phyloP scores from a whole-genome alignment of 2,113 vertebrate species.

The Grantiella picta region DNA sequence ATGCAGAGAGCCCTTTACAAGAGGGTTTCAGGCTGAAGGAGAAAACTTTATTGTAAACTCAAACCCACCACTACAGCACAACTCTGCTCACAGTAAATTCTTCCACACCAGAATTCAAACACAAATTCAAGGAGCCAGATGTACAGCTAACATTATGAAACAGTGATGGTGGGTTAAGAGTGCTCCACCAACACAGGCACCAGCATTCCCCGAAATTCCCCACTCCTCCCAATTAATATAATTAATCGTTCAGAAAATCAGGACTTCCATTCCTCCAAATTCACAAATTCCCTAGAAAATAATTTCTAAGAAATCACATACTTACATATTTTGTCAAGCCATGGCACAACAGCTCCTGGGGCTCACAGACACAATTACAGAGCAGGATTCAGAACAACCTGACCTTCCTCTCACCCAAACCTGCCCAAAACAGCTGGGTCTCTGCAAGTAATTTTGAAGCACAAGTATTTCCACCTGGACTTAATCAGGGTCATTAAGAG shows the following conservation, averaged over 20 bases:
- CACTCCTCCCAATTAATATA: background rate
- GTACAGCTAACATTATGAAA: background rate
- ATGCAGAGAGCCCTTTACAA: background rate
- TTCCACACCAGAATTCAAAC: background rate
- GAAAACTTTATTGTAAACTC: background rate
- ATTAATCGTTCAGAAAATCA: background rate
- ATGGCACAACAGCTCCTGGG: fast-evolving
- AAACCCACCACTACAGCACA: background rate
- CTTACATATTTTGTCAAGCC: background rate
- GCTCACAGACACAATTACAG: background rate
- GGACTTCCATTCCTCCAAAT: background rate
- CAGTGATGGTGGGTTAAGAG: background rate
- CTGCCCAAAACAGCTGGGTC: background rate
- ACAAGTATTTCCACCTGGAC: background rate
- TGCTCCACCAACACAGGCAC: background rate
- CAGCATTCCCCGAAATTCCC: background rate
- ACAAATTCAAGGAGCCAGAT: background rate
- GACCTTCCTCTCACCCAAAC: background rate
- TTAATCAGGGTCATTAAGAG: background rate
- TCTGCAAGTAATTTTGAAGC: background rate
- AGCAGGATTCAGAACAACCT: background rate
- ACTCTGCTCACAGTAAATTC: background rate
- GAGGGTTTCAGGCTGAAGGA: background rate
- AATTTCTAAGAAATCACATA: background rate
- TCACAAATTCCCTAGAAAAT: background rate